Percentiles rank a stretch among this genome's conserved stretches.
These are phyloP conservation scores for Mythimna vitellina DNA, from an alignment of 2,888 invertebrate species.

Conservation along the genomic window DNA sequence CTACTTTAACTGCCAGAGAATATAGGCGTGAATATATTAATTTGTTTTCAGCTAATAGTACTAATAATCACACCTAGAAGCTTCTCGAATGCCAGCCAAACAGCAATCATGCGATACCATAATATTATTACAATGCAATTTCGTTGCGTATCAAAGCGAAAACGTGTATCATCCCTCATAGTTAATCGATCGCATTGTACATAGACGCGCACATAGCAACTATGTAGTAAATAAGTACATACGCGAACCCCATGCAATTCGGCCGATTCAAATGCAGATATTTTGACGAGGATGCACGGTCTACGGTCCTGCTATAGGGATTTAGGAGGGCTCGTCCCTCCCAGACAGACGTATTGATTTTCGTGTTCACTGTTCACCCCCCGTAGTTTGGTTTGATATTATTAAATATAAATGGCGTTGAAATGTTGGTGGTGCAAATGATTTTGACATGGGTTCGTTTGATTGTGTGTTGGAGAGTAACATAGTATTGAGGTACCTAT, in stretches of 20 bases:
- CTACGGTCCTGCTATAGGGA: constrained; percentile 57
- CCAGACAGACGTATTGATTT: constrained; percentile 87
- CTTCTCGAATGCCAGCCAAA: constrained; percentile 14
- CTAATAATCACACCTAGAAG: background rate
- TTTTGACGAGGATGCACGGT: constrained; percentile 70
- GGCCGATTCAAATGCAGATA: constrained; percentile 78
- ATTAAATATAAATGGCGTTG: constrained; percentile 86
- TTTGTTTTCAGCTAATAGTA: background rate
- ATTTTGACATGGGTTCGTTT: constrained; percentile 53
- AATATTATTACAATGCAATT: constrained; percentile 38
- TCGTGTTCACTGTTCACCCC: constrained; percentile 76
- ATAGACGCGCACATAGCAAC: constrained; percentile 13
- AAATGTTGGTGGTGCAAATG: constrained; percentile 72
- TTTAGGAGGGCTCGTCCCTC: constrained; percentile 80
- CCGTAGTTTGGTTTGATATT: constrained; percentile 78
- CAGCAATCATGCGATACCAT: constrained; percentile 1
- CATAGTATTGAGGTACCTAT: constrained; percentile 13
- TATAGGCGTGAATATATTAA: background rate
- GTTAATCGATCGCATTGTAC: constrained; percentile 44
- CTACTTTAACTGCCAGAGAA: background rate
- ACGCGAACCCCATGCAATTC: constrained; percentile 63
- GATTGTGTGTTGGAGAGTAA: constrained; percentile 23
- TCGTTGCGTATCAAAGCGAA: constrained; percentile 37
- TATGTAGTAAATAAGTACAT: constrained; percentile 40
- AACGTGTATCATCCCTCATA: constrained; percentile 38